Evolutionary conservation across 2,113 vertebrate genomes (phyloP).

Genomic region (Aptenodytes forsteri): DNA sequence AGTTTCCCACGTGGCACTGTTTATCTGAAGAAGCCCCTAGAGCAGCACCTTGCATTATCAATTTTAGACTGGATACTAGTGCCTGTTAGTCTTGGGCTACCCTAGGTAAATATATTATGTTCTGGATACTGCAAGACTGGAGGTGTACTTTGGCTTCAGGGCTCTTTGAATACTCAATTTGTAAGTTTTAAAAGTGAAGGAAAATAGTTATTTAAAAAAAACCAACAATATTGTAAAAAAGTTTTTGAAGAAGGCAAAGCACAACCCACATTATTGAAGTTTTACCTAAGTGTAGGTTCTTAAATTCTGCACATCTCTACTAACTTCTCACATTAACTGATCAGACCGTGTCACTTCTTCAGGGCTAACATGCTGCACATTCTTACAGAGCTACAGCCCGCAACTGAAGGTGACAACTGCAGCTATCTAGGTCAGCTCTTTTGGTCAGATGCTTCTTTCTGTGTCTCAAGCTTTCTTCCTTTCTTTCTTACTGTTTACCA

Average conservation of each 20-base stretch:
- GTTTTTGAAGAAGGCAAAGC: neutral
- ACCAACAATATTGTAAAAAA: neutral
- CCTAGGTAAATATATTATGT: neutral
- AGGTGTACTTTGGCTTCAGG: neutral
- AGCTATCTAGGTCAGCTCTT: conserved; percentile 10
- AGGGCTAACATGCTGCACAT: neutral
- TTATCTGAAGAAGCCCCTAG: neutral
- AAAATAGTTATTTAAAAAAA: neutral
- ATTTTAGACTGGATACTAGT: neutral
- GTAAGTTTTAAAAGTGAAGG: neutral
- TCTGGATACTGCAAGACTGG: neutral
- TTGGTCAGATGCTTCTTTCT: neutral
- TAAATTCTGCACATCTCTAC: neutral
- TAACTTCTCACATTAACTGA: neutral
- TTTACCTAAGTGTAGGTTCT: neutral
- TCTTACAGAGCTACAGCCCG: neutral
- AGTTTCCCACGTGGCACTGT: neutral
- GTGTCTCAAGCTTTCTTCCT: neutral
- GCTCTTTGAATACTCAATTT: neutral
- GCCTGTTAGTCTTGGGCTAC: neutral
- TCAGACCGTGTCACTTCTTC: neutral
- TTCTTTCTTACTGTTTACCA: neutral
- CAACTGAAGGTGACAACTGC: conserved; percentile 12
- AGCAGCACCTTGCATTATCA: neutral
- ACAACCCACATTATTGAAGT: neutral